Evolutionary conservation across 2,888 invertebrate species (phyloP).

Genomic region (Opisthograptis luteolata): DNA sequence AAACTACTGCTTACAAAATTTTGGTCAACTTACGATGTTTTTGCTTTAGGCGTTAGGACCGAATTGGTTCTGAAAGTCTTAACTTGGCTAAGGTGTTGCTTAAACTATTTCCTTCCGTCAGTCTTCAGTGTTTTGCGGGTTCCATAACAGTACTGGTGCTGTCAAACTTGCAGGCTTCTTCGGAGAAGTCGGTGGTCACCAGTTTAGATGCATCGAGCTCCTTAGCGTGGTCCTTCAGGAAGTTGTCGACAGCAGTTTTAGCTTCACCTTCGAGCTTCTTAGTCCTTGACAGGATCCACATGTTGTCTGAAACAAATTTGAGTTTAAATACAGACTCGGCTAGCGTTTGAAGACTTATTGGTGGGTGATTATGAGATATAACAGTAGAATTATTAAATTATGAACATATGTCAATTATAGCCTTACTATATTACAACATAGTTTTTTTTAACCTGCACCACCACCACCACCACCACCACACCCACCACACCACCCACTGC

Average conservation of each 20-base stretch:
- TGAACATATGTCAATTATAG: no score
- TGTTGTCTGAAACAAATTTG: conserved; percentile 53
- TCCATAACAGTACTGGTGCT: conserved; percentile 54
- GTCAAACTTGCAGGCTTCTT: conserved; percentile 65
- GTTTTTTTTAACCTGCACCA: no score
- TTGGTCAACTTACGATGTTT: neutral
- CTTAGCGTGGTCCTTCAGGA: conserved; percentile 58
- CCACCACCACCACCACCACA: no score
- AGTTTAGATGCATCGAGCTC: conserved; percentile 60
- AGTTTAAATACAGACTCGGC: no score
- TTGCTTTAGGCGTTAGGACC: no score
- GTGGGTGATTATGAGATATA: no score
- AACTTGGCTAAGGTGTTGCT: neutral
- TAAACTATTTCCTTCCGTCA: neutral
- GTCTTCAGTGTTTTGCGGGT: conserved; percentile 47
- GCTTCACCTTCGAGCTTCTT: conserved; percentile 64
- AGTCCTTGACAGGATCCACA: conserved; percentile 67
- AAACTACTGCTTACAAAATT: neutral
- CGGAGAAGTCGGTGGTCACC: conserved; percentile 62
- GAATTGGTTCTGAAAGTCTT: neutral
- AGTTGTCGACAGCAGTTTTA: conserved; percentile 63
- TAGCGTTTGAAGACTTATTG: no score
- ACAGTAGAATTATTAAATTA: no score
- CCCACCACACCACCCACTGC: no score
- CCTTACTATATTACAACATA: no score